phyloP scores from a whole-genome alignment of 2,797 vertebrate genomes.

The Tiaroga cobitis region DNA sequence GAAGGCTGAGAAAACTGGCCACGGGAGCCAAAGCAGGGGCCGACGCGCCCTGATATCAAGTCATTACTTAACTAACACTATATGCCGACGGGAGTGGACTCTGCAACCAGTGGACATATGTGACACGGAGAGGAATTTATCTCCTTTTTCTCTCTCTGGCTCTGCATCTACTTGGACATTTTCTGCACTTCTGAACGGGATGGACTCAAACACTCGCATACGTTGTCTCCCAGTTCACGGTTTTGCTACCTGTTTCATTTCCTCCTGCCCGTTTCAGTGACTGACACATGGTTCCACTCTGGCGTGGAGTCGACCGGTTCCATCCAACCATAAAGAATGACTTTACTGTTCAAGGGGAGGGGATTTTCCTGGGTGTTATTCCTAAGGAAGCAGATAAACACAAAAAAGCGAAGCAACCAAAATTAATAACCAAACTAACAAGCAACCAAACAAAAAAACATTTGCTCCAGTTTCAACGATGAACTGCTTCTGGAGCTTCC shows the following conservation, averaged over 20 bases:
- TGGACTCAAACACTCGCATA: conserved; percentile 78
- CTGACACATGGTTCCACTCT: conserved; percentile 72
- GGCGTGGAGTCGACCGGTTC: conserved; percentile 68
- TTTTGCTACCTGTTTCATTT: conserved; percentile 79
- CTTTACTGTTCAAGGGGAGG: conserved; percentile 72
- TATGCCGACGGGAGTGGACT: conserved; percentile 79
- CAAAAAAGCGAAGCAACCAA: conserved; percentile 85
- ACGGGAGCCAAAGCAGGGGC: conserved; percentile 77
- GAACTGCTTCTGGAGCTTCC: conserved; percentile 84
- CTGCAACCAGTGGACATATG: conserved; percentile 78
- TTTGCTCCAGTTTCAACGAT: conserved; percentile 85
- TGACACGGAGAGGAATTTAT: conserved; percentile 76
- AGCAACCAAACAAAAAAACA: conserved; percentile 84
- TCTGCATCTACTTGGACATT: conserved; percentile 78
- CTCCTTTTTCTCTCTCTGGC: conserved; percentile 68
- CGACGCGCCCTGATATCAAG: conserved; percentile 79
- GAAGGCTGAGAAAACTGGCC: conserved; percentile 82
- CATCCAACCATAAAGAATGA: conserved; percentile 71
- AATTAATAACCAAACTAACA: conserved; percentile 87
- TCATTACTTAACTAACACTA: conserved; percentile 80
- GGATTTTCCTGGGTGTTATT: conserved; percentile 77
- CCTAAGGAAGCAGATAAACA: conserved; percentile 80
- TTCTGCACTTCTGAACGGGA: conserved; percentile 80
- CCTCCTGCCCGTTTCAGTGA: conserved; percentile 74
- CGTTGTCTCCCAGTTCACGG: conserved; percentile 77